A percentile compares a stretch with the other conserved stretches of the same genome.
phyloP scores from a whole-genome alignment of 1,140 invertebrate genomes.

The Panagrolaimus sp. region DNA sequence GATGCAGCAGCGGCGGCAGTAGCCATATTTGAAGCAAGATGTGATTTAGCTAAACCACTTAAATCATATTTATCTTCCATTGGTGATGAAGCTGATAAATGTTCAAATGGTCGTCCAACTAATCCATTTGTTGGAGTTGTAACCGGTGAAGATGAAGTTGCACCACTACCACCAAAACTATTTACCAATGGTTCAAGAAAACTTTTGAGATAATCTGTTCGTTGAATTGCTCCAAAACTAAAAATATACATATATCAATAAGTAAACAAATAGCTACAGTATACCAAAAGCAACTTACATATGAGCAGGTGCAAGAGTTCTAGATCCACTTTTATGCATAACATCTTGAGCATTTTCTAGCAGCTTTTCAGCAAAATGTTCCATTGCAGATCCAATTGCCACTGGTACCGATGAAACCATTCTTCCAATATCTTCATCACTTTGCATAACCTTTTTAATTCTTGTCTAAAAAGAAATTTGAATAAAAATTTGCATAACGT shows the following conservation, averaged over 20 bases:
- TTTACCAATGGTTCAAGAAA: neutral
- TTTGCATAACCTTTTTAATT: slow-evolving; percentile 58
- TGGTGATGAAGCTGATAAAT: neutral
- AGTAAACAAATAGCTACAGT: neutral
- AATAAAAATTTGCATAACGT: slow-evolving; percentile 8
- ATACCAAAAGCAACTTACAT: slow-evolving; percentile 38
- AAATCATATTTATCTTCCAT: neutral
- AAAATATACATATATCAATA: neutral
- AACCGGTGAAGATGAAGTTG: neutral
- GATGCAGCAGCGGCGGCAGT: neutral
- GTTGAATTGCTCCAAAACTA: neutral
- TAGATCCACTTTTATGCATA: slow-evolving; percentile 33
- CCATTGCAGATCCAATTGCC: slow-evolving; percentile 55
- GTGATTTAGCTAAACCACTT: neutral
- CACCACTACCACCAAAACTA: neutral
- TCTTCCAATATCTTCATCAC: slow-evolving; percentile 54
- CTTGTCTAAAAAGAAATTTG: too few species aligned
- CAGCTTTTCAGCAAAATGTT: slow-evolving; percentile 57
- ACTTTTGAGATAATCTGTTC: neutral
- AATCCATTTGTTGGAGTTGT: neutral
- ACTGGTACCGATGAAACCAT: slow-evolving; percentile 54
- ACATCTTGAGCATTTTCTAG: slow-evolving; percentile 34
- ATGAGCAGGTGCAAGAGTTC: slow-evolving; percentile 48
- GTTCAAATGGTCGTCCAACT: neutral
- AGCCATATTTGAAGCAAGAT: neutral